These are phyloP conservation scores for Oenanthe oenanthe DNA, from an alignment of 2,113 vertebrate genomes.

Conservation along the genomic window DNA sequence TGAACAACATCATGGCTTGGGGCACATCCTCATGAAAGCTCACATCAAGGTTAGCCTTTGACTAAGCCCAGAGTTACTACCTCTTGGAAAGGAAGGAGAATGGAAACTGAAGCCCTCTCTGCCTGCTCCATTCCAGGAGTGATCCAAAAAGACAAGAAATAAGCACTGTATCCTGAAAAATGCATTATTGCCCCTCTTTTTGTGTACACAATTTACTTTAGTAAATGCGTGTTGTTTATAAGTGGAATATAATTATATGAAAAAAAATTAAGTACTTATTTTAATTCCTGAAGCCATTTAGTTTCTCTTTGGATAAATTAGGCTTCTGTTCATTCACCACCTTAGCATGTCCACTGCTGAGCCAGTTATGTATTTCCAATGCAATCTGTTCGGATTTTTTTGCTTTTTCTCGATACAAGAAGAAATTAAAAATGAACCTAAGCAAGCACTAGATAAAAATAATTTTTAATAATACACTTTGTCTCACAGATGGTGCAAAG, in stretches of 20 bases:
- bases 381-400: not conserved
- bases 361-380: not conserved
- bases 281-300: not conserved
- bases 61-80: not conserved
- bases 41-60: not conserved
- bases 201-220: not conserved
- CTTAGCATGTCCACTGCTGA: not conserved
- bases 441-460: not conserved
- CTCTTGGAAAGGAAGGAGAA: not conserved
- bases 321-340: not conserved
- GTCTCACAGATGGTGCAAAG: not conserved
- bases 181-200: not conserved
- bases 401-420: not conserved
- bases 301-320: conserved; percentile 22
- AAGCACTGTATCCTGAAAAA: not conserved
- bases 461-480: not conserved
- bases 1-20: not conserved
- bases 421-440: conserved; percentile 1
- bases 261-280: not conserved
- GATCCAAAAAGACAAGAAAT: not conserved
- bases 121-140: not conserved
- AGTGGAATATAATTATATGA: not conserved
- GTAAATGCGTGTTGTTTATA: not conserved
- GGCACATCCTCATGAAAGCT: not conserved
- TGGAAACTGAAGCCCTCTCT: not conserved